These are phyloP conservation scores for Sitta carolinensis DNA, from an alignment of 2,797 vertebrate genomes.

Conservation along the genomic window DNA sequence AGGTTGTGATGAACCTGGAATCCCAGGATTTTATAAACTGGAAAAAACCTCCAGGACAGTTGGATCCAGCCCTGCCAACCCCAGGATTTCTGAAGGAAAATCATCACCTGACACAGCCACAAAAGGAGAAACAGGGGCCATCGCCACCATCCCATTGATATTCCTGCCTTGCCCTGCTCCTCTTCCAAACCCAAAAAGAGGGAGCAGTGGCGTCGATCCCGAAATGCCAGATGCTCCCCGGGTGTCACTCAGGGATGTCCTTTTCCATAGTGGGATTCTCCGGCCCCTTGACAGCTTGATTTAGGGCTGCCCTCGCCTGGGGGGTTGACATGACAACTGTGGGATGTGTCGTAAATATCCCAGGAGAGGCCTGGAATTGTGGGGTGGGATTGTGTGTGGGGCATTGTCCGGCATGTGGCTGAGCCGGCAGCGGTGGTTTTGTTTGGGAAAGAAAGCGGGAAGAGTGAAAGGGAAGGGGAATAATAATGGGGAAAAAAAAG, in stretches of 20 bases:
- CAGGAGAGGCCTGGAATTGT: conserved; percentile 71
- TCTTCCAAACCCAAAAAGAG: not conserved
- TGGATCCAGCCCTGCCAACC: not conserved
- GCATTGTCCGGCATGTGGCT: conserved; percentile 74
- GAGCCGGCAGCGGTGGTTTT: conserved; percentile 42
- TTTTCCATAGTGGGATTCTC: conserved; percentile 60
- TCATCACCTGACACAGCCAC: not conserved
- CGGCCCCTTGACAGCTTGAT: conserved; percentile 73
- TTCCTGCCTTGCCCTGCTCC: conserved; percentile 40
- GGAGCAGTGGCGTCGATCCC: conserved; percentile 10
- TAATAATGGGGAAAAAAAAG: not conserved
- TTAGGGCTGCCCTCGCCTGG: conserved; percentile 62
- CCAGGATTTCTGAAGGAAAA: not conserved
- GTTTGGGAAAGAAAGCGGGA: conserved; percentile 31
- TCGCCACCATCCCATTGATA: conserved; percentile 43
- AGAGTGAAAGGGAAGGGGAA: not conserved
- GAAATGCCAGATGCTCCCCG: conserved; percentile 66
- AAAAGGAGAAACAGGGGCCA: not conserved
- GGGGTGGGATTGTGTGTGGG: conserved; percentile 74
- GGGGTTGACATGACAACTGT: conserved; percentile 80
- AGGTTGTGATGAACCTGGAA: not conserved
- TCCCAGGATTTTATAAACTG: not conserved
- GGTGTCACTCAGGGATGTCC: conserved; percentile 65
- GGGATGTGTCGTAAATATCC: conserved; percentile 79
- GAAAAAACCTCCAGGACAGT: not conserved